Percentiles rank a stretch among this genome's conserved stretches.
These are phyloP conservation scores for Olivierus martensii DNA, from an alignment of 1,140 invertebrate species.

Conservation along the genomic window DNA sequence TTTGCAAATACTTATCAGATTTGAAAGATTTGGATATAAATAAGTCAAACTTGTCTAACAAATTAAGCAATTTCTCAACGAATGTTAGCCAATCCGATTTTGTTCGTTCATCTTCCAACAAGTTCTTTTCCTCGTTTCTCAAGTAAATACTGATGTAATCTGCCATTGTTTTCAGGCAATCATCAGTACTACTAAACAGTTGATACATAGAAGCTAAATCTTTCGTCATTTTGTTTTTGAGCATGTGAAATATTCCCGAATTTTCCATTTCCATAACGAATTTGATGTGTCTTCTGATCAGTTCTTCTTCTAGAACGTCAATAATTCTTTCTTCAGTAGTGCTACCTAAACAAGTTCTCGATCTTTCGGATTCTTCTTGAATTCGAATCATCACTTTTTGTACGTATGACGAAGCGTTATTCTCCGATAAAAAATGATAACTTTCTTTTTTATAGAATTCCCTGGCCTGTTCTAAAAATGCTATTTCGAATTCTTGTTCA, in stretches of 20 bases:
- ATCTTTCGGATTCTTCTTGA: constrained; percentile 89
- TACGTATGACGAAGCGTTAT: constrained; percentile 96
- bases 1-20: constrained; percentile 65
- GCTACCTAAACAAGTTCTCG: constrained; percentile 94
- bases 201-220: constrained; percentile 97
- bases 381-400: constrained; percentile 95
- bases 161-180: constrained; percentile 85
- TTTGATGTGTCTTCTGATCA: constrained; percentile 97
- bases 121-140: constrained; percentile 78
- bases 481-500: constrained; percentile 95
- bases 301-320: constrained; percentile 89
- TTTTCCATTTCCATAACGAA: constrained; percentile 99
- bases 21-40: constrained; percentile 93
- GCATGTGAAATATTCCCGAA: constrained; percentile 95
- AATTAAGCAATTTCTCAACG: constrained; percentile 87
- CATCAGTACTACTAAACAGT: constrained; percentile 72
- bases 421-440: constrained; percentile 95
- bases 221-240: constrained; percentile 89
- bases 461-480: constrained; percentile 90
- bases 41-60: constrained; percentile 95
- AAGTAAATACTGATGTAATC: constrained; percentile 88
- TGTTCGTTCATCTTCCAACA: constrained; percentile 77
- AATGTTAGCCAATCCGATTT: constrained; percentile 78
- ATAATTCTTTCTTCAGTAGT: constrained; percentile 89
- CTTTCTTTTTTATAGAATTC: constrained; percentile 98